Conservation (phyloP, 2,113 vertebrate species). For the Albula glossodonta region DNA sequence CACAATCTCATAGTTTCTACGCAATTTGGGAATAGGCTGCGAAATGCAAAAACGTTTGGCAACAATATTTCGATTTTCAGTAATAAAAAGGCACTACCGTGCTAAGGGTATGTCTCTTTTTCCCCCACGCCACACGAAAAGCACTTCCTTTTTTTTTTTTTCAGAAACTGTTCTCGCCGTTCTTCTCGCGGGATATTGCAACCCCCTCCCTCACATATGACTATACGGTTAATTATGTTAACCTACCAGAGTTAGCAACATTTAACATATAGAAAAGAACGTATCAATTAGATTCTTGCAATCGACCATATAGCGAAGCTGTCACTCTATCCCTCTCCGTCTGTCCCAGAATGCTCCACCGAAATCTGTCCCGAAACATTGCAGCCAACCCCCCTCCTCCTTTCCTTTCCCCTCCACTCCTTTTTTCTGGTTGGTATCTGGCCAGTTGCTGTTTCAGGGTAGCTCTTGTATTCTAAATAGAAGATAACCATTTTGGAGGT, state of each 20-base stretch:
- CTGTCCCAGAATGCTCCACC: constrained; percentile 6
- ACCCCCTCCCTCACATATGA: not conserved
- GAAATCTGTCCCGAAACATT: constrained; percentile 7
- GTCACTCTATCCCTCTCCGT: not conserved
- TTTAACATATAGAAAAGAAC: no score
- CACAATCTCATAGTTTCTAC: not conserved
- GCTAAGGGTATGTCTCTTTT: not conserved
- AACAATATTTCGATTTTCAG: not conserved
- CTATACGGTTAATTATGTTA: not conserved
- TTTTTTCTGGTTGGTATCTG: constrained; percentile 10
- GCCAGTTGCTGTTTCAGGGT: constrained; percentile 8
- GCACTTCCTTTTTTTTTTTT: not conserved
- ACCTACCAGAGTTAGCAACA: no score
- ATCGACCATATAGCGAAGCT: not conserved
- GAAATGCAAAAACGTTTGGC: not conserved
- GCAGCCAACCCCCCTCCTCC: not conserved
- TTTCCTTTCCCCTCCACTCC: not conserved
- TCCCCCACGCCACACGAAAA: not conserved
- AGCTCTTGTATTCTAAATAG: constrained; percentile 7
- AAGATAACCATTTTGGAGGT: constrained; percentile 6
- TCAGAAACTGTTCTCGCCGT: not conserved
- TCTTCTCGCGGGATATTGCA: not conserved
- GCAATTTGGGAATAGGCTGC: not conserved
- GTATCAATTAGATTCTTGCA: not conserved
- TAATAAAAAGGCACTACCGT: not conserved